Evolutionary conservation across 2,113 vertebrate species (phyloP), one percentile per base, ranked within the genome.

Genomic region (Lepus timidus): DNA sequence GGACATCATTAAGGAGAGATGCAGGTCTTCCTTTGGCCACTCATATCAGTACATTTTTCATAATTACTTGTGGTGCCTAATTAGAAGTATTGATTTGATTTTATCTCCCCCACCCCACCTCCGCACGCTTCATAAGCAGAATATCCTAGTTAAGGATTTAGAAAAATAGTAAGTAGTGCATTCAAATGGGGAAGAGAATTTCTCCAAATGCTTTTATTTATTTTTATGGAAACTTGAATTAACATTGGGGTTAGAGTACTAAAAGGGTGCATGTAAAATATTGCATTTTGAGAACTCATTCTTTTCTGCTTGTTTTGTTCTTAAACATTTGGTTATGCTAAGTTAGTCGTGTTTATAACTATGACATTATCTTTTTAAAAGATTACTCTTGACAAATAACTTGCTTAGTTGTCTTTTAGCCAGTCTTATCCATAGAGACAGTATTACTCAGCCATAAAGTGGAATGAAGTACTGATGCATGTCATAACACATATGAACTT

Each of bases 41-140:
- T 44, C 44, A 44, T 44, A 74, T 95, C 44, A 62, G 4, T 20
- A 85, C 76, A 36, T 88, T 94, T 95, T 85, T 96, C n/a, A 3
- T 95, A 81, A 91, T 95, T 95, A 79, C 78, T 96, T 49, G 61
- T 29, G 9, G 12, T 93, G 36, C 58, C 87, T 96, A 76, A 93
- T 86, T 25, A 29, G 65, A 71, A 85, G 44, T 83, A 51, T 10
- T 68, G 11, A 36, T 96, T 96, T 94, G 20, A 96, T 96, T 96
- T 75, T 75, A 12, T 82, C 31, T 74, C 49, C 27, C 65, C 44
- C 44, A 44, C 44, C 44, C 6, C 44, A 44, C 44, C 44, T 7
- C 44, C 44, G 44, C 44, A 44, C 58, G 52, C 93, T 97, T 96
- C 93, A 78, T 76, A 68, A 33, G 39, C 70, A 70, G 85, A 93